Percentiles rank a stretch among this genome's conserved stretches.
Conservation (phyloP, 2,888 invertebrate genomes). For the Malachius bipustulatus region DNA sequence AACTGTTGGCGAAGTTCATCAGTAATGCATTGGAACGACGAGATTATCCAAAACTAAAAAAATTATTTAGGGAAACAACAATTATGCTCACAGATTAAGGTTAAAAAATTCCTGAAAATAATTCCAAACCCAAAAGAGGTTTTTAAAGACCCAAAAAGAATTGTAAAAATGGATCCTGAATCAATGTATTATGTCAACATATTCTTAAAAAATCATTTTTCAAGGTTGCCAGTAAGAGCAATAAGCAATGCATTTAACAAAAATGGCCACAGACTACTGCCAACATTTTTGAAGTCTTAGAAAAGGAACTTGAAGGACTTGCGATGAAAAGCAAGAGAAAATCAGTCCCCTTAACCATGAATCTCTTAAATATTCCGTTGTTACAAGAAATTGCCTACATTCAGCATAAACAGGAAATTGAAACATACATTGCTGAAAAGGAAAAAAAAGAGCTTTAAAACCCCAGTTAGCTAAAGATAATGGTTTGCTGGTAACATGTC, state of each 20-base stretch:
- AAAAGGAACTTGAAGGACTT: conserved; percentile 7
- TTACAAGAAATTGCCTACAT: conserved; percentile 33
- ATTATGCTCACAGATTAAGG: conserved; percentile 32
- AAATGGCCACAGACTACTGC: no score
- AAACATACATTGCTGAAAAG: conserved; percentile 21
- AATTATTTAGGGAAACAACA: conserved; percentile 27
- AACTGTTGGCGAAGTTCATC: no score
- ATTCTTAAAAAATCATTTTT: no score
- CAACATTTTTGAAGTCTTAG: conserved; percentile 7
- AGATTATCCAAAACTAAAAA: conserved; percentile 27
- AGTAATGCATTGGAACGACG: conserved; percentile 21
- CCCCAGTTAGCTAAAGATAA: conserved; percentile 28
- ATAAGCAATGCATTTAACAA: no score
- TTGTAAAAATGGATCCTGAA: background rate
- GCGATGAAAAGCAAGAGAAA: conserved; percentile 11
- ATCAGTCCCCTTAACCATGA: conserved; percentile 15
- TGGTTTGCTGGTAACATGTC: conserved; percentile 37
- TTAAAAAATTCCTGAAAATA: no score
- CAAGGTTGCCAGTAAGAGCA: no score
- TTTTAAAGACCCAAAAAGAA: conserved; percentile 21
- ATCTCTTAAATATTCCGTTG: conserved; percentile 27
- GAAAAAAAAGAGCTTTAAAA: conserved; percentile 19
- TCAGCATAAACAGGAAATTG: conserved; percentile 27
- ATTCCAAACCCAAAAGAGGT: conserved; percentile 33
- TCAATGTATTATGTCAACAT: no score